A percentile compares a stretch with the other conserved stretches of the same genome.
Conservation (phyloP, 2,113 vertebrate species). For the Spea bombifrons region DNA sequence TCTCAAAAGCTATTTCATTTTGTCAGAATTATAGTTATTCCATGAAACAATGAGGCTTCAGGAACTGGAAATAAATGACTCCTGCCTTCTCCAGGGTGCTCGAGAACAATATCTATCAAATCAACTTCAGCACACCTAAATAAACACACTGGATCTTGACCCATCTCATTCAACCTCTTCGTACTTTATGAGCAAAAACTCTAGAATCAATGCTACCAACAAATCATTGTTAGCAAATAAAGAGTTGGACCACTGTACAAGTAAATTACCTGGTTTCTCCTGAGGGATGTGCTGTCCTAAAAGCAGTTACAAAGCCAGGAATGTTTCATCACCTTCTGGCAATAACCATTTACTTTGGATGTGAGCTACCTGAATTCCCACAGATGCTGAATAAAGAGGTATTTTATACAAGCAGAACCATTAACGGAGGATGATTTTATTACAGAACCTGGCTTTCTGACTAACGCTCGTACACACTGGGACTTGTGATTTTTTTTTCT, state of each 20-base stretch:
- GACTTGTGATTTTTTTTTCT: not conserved
- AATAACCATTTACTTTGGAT: conserved; percentile 44
- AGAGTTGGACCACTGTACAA: conserved; percentile 30
- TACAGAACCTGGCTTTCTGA: not conserved
- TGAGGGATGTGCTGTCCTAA: conserved; percentile 20
- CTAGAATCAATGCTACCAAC: conserved; percentile 31
- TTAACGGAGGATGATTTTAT: not conserved
- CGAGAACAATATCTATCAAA: conserved; percentile 14
- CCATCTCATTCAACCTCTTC: conserved; percentile 1
- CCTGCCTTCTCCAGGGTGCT: not conserved
- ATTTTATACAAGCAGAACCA: not conserved
- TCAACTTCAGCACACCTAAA: conserved; percentile 14
- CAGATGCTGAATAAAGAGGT: conserved; percentile 23
- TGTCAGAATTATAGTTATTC: not conserved
- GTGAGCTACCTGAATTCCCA: conserved; percentile 41
- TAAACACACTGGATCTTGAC: conserved; percentile 23
- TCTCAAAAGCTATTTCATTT: conserved; percentile 13
- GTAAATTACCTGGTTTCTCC: conserved; percentile 37
- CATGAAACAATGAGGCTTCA: not conserved
- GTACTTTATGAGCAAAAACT: conserved; percentile 22
- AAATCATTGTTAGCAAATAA: conserved; percentile 49
- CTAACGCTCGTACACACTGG: not conserved
- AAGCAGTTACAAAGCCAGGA: conserved; percentile 40
- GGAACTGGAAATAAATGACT: conserved; percentile 14
- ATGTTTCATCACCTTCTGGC: conserved; percentile 39